phyloP scores from a whole-genome alignment of 2,797 vertebrate species.

The Phyllotis vaccarum region DNA sequence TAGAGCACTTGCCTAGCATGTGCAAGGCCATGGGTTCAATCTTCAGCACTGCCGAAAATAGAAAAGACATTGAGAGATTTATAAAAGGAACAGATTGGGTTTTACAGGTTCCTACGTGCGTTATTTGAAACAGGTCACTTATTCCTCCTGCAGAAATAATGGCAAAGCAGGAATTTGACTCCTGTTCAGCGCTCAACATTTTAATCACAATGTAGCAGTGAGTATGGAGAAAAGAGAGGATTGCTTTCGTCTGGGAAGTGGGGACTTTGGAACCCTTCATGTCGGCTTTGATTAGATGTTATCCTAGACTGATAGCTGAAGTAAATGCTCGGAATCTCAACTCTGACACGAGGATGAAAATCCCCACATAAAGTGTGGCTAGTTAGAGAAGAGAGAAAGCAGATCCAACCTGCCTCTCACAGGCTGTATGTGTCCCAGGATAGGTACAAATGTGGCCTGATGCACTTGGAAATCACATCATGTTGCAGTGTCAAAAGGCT shows the following conservation, averaged over 20 bases:
- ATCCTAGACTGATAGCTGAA: neutral
- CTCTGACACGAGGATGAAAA: neutral
- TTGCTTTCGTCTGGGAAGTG: neutral
- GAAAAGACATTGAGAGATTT: neutral
- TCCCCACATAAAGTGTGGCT: neutral
- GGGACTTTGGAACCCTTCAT: neutral
- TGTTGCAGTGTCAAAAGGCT: neutral
- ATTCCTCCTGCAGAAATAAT: conserved; percentile 14
- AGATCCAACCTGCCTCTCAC: neutral
- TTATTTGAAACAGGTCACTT: neutral
- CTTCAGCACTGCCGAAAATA: neutral
- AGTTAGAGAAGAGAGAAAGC: neutral
- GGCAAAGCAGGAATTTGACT: neutral
- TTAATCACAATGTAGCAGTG: neutral
- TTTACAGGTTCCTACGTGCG: neutral
- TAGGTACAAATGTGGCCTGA: accelerated
- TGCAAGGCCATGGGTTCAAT: neutral
- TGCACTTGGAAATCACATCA: neutral
- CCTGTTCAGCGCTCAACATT: neutral
- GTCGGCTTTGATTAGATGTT: neutral
- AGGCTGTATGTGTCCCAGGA: neutral
- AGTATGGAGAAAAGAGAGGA: neutral
- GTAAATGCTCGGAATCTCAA: conserved; percentile 31
- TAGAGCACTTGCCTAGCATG: neutral
- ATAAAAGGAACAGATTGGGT: neutral